Conservation (phyloP, 2,888 invertebrate genomes). For the Melinopterus prodromus region DNA sequence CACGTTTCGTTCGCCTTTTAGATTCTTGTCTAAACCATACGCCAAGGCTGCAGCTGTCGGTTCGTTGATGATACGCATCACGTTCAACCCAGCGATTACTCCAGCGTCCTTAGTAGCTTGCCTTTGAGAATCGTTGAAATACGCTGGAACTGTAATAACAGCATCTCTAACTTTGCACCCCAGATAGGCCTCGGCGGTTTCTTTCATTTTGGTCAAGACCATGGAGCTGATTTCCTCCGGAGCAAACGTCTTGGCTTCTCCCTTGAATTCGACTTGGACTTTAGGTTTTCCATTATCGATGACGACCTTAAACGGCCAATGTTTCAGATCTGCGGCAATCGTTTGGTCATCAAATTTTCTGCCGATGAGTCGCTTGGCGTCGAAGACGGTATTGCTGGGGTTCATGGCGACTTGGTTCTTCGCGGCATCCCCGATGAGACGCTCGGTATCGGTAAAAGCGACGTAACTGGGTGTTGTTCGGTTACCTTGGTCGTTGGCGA, state of each 20-base stretch:
- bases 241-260: conserved; percentile 68
- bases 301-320: conserved; percentile 81
- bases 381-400: conserved; percentile 75
- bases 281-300: conserved; percentile 71
- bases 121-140: conserved; percentile 73
- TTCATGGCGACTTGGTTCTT: conserved; percentile 75
- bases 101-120: conserved; percentile 76
- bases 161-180: conserved; percentile 74
- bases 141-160: conserved; percentile 81
- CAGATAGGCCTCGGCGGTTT: conserved; percentile 76
- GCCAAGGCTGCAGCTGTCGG: conserved; percentile 69
- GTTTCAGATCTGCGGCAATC: conserved; percentile 80
- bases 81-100: conserved; percentile 72
- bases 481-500: conserved; percentile 74
- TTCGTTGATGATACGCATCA: conserved; percentile 71
- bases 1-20: conserved; percentile 58
- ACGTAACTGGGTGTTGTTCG: conserved; percentile 78
- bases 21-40: conserved; percentile 63
- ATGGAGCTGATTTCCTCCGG: conserved; percentile 76
- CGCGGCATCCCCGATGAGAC: conserved; percentile 72
- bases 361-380: conserved; percentile 80
- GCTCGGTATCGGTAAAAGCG: conserved; percentile 72
- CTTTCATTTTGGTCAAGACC: conserved; percentile 67
- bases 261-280: conserved; percentile 72
- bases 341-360: conserved; percentile 76